Evolutionary conservation across 1,140 invertebrate species (phyloP).

Genomic region (Bombus waltoni): DNA sequence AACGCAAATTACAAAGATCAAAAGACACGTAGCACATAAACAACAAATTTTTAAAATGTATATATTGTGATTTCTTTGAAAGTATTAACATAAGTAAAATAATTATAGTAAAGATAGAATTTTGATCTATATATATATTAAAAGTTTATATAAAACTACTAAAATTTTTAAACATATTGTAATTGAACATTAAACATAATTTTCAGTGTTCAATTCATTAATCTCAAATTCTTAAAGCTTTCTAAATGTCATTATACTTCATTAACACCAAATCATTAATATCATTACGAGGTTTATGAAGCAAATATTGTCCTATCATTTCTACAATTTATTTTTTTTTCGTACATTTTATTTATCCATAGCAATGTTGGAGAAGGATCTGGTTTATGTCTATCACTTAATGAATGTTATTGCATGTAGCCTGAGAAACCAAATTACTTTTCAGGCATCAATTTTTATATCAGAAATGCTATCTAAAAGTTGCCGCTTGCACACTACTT

Average conservation of each 20-base stretch:
- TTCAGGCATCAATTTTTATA: constrained; percentile 40
- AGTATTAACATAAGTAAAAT: constrained; percentile 35
- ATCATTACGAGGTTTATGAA: constrained; percentile 11
- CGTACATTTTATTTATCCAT: background rate
- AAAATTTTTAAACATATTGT: constrained; percentile 44
- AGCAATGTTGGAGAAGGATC: constrained; percentile 36
- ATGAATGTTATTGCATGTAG: constrained; percentile 61
- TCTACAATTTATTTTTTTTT: constrained; percentile 26
- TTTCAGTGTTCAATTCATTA: constrained; percentile 65
- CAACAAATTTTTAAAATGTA: constrained; percentile 8
- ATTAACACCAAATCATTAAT: background rate
- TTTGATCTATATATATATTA: constrained; percentile 9
- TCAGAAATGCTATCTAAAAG: constrained; percentile 23
- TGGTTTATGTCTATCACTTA: constrained; percentile 42
- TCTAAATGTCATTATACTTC: constrained; percentile 1
- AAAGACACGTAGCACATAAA: constrained; percentile 13
- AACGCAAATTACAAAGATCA: constrained; percentile 17
- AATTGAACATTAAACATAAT: constrained; percentile 80
- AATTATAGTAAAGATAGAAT: constrained; percentile 10
- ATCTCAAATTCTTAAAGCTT: constrained; percentile 4
- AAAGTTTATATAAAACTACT: constrained; percentile 35
- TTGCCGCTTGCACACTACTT: constrained; percentile 54
- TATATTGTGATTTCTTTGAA: constrained; percentile 47
- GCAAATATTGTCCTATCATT: constrained; percentile 17
- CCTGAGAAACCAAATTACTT: constrained; percentile 42